Evolutionary conservation across 2,113 vertebrate species (phyloP).

Genomic region (Ascaphus truei): DNA sequence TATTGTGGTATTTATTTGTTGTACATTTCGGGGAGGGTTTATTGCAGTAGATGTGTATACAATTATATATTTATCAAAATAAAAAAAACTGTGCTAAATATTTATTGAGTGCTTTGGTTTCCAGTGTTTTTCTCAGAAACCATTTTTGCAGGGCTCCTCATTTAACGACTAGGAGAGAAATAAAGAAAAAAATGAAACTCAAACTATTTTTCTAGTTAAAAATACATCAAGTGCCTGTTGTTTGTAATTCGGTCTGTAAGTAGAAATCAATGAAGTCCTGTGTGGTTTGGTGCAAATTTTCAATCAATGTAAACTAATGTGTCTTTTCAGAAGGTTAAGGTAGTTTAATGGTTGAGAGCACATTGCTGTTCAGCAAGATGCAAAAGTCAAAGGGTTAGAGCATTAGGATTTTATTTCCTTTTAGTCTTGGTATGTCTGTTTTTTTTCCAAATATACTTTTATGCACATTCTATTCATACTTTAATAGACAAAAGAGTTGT

Average conservation of each 20-base stretch:
- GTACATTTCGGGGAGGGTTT: too few species aligned
- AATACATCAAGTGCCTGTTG: conserved; percentile 44
- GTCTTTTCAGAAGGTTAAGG: conserved; percentile 61
- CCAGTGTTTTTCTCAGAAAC: too few species aligned
- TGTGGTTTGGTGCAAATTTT: conserved; percentile 63
- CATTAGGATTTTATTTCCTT: conserved; percentile 75
- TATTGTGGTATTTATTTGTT: too few species aligned
- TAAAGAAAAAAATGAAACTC: conserved; percentile 36
- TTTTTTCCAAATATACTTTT: conserved; percentile 72
- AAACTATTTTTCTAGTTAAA: conserved; percentile 58
- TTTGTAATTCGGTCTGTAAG: conserved; percentile 53
- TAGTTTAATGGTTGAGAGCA: conserved; percentile 72
- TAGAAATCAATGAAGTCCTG: conserved; percentile 56
- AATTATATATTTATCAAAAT: too few species aligned
- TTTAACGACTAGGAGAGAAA: too few species aligned
- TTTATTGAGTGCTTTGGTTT: too few species aligned
- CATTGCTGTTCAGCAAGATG: conserved; percentile 55
- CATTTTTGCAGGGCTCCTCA: too few species aligned
- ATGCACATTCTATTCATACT: conserved; percentile 67
- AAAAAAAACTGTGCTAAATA: too few species aligned
- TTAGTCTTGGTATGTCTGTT: conserved; percentile 69
- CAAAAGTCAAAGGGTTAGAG: conserved; percentile 65
- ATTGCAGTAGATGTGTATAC: too few species aligned
- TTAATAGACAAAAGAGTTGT: conserved; percentile 68
- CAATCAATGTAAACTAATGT: conserved; percentile 63